Evolutionary conservation across 2,888 invertebrate genomes (phyloP).

Genomic region (Chrysina gloriosa): DNA sequence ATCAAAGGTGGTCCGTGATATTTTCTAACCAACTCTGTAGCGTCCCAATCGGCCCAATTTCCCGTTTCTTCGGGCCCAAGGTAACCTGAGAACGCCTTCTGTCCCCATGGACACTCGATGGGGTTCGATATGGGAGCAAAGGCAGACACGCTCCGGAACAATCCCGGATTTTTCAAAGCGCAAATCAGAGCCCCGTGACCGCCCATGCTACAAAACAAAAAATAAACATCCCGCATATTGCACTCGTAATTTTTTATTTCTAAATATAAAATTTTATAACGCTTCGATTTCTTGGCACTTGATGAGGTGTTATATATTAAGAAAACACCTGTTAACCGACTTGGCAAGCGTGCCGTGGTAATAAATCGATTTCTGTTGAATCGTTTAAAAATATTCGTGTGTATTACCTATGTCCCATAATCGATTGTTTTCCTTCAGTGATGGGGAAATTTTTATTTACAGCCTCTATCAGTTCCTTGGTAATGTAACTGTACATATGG

Average conservation of each 20-base stretch:
- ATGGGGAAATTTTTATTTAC: slow-evolving; percentile 81
- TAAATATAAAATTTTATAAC: slow-evolving; percentile 12
- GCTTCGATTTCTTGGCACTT: slow-evolving; percentile 15
- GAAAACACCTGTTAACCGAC: slow-evolving; percentile 29
- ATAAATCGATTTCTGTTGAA: no score
- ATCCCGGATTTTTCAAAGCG: slow-evolving; percentile 89
- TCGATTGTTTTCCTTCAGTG: slow-evolving; percentile 73
- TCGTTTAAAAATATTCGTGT: no score
- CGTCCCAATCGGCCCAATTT: slow-evolving; percentile 88
- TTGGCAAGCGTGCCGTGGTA: slow-evolving; percentile 3
- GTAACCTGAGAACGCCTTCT: slow-evolving; percentile 86
- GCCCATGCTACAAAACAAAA: slow-evolving; percentile 84
- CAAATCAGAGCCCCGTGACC: slow-evolving; percentile 96
- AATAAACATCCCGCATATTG: background rate
- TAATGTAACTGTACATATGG: slow-evolving; percentile 95
- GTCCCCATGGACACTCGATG: slow-evolving; percentile 85
- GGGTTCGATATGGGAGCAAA: slow-evolving; percentile 97
- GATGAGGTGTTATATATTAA: background rate
- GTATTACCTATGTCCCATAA: slow-evolving; percentile 86
- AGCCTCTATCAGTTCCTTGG: slow-evolving; percentile 82
- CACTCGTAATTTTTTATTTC: background rate
- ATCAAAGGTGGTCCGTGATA: slow-evolving; percentile 88
- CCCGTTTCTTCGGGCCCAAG: slow-evolving; percentile 75
- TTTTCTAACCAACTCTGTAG: slow-evolving; percentile 81
- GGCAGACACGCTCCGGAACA: slow-evolving; percentile 90